Evolutionary conservation across 2,888 invertebrate species (phyloP).

Genomic region (Dolomedes plantarius): DNA sequence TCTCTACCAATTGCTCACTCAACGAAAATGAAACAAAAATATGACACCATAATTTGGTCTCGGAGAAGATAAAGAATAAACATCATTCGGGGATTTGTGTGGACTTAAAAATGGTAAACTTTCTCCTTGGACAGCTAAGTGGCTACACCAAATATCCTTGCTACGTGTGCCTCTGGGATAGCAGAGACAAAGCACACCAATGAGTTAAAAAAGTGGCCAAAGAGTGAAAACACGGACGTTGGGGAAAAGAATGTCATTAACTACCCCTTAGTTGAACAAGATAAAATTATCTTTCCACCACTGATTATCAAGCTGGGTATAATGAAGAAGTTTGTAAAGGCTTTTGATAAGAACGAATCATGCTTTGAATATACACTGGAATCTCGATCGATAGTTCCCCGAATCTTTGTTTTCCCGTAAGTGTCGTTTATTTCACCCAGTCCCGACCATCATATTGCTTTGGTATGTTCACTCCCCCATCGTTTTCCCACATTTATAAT

Average conservation of each 20-base stretch:
- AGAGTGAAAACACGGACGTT: constrained; percentile 10
- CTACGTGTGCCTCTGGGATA: not conserved
- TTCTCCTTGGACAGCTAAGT: not conserved
- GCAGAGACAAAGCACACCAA: not conserved
- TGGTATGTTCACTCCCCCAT: too few relatives aligned
- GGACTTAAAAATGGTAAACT: not conserved
- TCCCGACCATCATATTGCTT: too few relatives aligned
- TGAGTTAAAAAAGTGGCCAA: not conserved
- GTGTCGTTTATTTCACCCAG: too few relatives aligned
- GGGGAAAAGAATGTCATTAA: constrained; percentile 23
- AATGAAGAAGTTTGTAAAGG: constrained; percentile 25
- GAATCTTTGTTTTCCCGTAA: too few relatives aligned
- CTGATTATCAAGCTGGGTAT: constrained; percentile 24
- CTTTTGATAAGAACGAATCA: not conserved
- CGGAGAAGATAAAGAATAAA: constrained; percentile 13
- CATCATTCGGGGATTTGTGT: constrained; percentile 19
- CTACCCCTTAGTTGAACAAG: constrained; percentile 16
- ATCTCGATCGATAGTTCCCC: too few relatives aligned
- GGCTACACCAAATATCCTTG: not conserved
- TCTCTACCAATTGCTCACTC: constrained; percentile 29
- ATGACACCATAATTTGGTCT: constrained; percentile 1
- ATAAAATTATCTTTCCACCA: constrained; percentile 28
- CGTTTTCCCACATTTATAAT: too few relatives aligned
- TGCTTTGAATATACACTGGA: not conserved
- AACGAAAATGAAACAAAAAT: constrained; percentile 24